Percentiles rank a stretch among this genome's conserved stretches.
phyloP scores from a whole-genome alignment of 2,797 vertebrate species.

The Artibeus lituratus region DNA sequence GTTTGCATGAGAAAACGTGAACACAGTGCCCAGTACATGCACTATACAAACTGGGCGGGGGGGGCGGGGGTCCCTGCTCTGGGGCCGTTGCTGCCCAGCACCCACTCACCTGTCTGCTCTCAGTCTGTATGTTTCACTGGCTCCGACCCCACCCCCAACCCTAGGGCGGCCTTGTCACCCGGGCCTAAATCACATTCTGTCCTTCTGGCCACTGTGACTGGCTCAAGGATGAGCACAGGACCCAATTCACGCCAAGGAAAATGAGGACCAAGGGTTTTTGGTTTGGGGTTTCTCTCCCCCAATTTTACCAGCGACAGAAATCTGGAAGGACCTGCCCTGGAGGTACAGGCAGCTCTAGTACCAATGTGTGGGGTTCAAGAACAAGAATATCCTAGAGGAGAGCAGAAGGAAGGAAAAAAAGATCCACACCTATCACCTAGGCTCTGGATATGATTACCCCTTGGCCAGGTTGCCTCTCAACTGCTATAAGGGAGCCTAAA shows the following conservation, averaged over 20 bases:
- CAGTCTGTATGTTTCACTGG: rapidly evolving
- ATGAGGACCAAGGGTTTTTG: background rate
- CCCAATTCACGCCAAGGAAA: background rate
- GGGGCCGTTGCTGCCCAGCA: too few species aligned
- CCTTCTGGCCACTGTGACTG: background rate
- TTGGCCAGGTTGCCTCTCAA: background rate
- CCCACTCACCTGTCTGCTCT: rapidly evolving
- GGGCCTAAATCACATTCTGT: background rate
- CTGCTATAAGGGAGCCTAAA: background rate
- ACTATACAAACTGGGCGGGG: background rate
- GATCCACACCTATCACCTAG: too few species aligned
- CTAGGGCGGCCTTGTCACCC: background rate
- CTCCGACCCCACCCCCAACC: background rate
- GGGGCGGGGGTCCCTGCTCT: background rate
- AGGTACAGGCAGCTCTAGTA: background rate
- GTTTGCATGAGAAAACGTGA: background rate
- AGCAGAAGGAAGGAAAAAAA: background rate
- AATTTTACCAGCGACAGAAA: background rate
- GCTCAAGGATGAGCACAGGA: background rate
- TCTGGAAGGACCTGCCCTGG: background rate
- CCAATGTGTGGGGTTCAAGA: background rate
- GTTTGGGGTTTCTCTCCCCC: background rate
- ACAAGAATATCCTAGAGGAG: background rate
- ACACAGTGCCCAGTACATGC: background rate
- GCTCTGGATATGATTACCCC: background rate